Evolutionary conservation across 1,140 invertebrate species (phyloP), one percentile per base, ranked within the genome.

Genomic region (Ips nitidus): DNA sequence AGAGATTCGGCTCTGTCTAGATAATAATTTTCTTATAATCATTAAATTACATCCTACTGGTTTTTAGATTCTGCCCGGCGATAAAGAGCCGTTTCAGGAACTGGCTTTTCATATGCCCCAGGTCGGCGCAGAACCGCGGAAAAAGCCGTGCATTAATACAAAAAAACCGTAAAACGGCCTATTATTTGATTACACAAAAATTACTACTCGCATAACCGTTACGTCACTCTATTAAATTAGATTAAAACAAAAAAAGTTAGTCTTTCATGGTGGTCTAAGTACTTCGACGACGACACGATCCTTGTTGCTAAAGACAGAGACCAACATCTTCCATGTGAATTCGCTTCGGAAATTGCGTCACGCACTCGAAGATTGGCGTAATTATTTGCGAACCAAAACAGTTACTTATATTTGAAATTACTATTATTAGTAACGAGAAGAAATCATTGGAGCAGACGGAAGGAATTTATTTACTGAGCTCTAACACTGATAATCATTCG

Each of bases 321-420:
- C 22, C 22, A 22, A 22, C 22, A 22, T 22, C 22, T 22, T 22
- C 22, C 45, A 50, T 50, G 45, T 50, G 45, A 50, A 50, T 50
- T 50, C 22, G 45, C 45, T 50, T 50, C 45, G 45, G 45, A 50
- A 50, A 50, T 50, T 50, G 45, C 45, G 45, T 50, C 45, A 50
- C 45, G 45, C 45, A 50, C 45, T 50, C 22, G 6, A 22, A 50
- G 22, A 50, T 50, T 22, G 3, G 45, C 45, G 45, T 50, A 50
- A 50, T 50, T 50, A 50, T 50, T 50, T 50, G 45, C 45, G 45
- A 50, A 50, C 22, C 6, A 22, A 50, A 50, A 50, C 45, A 50
- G 45, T 50, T 50, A 50, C 6, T 50, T 50, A 50, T 50, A 50
- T 50, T 50, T 50, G 45, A 50, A 50, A 50, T 50, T 50, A 50